These are phyloP conservation scores for Siderastrea siderea DNA, from an alignment of 92 coral and sea anemone species.

Conservation along the genomic window DNA sequence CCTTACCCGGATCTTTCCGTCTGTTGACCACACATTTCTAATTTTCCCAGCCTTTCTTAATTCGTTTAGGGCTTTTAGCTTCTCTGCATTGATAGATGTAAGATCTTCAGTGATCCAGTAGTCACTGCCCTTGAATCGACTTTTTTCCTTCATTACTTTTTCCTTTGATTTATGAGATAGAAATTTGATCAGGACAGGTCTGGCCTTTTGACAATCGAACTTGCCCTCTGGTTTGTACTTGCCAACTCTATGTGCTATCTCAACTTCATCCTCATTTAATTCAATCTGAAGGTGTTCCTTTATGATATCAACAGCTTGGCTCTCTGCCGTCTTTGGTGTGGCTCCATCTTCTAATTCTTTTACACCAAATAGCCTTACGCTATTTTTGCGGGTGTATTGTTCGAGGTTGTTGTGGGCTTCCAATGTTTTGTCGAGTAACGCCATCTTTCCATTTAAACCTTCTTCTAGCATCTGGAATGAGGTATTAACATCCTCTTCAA, in stretches of 20 bases:
- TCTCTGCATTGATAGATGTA: not conserved
- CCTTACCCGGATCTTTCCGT: constrained; percentile 1
- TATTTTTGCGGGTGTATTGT: too few relatives aligned
- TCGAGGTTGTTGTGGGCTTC: too few relatives aligned
- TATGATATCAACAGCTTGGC: not conserved
- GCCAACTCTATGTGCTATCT: constrained; percentile 2
- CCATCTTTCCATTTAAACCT: too few relatives aligned
- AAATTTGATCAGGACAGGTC: not conserved
- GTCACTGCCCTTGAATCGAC: not conserved
- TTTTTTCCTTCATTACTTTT: not conserved
- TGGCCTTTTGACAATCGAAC: not conserved
- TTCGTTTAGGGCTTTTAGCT: not conserved
- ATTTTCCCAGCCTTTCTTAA: not conserved
- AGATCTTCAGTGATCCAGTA: constrained; percentile 15
- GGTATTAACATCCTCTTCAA: too few relatives aligned
- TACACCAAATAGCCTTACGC: not conserved
- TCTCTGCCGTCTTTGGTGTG: not conserved
- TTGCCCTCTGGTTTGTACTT: not conserved
- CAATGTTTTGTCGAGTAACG: not conserved
- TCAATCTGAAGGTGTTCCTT: not conserved
- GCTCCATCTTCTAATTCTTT: not conserved
- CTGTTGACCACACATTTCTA: not conserved
- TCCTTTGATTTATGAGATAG: not conserved
- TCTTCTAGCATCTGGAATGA: too few relatives aligned
- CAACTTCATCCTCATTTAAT: not conserved